A percentile compares a stretch with the other conserved stretches of the same genome.
These are phyloP conservation scores for rabbit (Oryctolagus cuniculus) DNA, from an alignment of 2,113 vertebrate species.

Conservation along the genomic window mOryCun1.1 NC_091445.1:73320501-73321000, in stretches of 20 bases:
- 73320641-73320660: background rate
- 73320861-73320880: conserved; percentile 92
- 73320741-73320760: conserved; percentile 71
- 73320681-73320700: conserved; percentile 70
- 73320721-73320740: conserved; percentile 28
- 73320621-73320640: conserved; percentile 38
- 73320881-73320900: conserved; percentile 91
- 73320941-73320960: conserved; percentile 90
- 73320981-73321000: conserved; percentile 22
- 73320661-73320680: background rate
- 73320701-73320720: conserved; percentile 45
- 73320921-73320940: conserved; percentile 88
- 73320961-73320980: conserved; percentile 77
- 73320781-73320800: conserved; percentile 81
- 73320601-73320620: conserved; percentile 56
- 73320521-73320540: conserved; percentile 73
- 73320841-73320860: conserved; percentile 88
- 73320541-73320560: conserved; percentile 68
- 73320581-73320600: conserved; percentile 22
- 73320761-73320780: conserved; percentile 64
- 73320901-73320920: conserved; percentile 91
- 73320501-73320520: conserved; percentile 81
- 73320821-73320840: conserved; percentile 89
- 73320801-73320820: conserved; percentile 81
- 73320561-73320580: conserved; percentile 46